Evolutionary conservation across 2,888 invertebrate genomes (phyloP).

Genomic region (Sussaba pulchella): DNA sequence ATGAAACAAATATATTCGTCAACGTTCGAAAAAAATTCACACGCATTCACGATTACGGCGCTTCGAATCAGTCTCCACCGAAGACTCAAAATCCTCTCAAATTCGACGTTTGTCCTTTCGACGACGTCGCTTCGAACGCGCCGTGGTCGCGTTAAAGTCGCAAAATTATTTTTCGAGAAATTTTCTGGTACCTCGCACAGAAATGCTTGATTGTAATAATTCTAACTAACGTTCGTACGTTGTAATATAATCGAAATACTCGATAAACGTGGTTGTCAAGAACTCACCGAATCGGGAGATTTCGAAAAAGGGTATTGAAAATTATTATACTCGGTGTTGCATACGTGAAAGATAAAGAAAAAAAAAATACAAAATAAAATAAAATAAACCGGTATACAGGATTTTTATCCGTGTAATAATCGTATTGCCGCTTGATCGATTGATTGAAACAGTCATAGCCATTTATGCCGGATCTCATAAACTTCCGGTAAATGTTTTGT

Average conservation of each 20-base stretch:
- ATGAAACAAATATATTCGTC: conserved; percentile 42
- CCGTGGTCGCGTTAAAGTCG: conserved; percentile 30
- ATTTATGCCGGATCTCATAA: not conserved
- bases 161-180: conserved; percentile 64
- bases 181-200: conserved; percentile 46
- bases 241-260: no score
- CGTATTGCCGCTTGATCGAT: no score
- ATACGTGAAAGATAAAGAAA: not conserved
- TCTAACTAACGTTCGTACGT: no score
- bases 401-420: no score
- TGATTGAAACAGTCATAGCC: no score
- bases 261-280: no score
- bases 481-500: conserved; percentile 49
- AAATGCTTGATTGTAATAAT: conserved; percentile 20
- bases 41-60: conserved; percentile 25
- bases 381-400: no score
- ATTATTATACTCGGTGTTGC: not conserved
- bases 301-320: not conserved
- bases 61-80: not conserved
- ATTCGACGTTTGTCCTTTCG: conserved; percentile 26
- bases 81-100: conserved; percentile 2
- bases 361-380: no score
- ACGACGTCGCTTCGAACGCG: not conserved
- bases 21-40: conserved; percentile 28
- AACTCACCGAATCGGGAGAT: conserved; percentile 12